These are phyloP conservation scores for Neoarius graeffei DNA, from an alignment of 2,113 vertebrate species.

Conservation along the genomic window DNA sequence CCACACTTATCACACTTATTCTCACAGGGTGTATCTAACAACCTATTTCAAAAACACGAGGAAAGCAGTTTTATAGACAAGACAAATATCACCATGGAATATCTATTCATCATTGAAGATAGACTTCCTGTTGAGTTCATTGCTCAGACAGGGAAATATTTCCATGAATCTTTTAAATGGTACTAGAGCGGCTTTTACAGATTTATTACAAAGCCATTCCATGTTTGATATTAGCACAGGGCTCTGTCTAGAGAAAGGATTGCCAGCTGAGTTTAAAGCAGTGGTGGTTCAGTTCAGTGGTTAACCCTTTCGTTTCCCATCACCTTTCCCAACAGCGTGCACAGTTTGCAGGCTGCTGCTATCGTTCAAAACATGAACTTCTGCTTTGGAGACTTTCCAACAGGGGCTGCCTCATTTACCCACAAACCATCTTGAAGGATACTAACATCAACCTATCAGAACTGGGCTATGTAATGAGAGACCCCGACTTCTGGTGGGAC, in stretches of 20 bases:
- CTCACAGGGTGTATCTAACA: not conserved
- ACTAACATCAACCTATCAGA: too few relatives aligned
- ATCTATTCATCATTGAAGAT: slow-evolving; percentile 23
- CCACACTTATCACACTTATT: not conserved
- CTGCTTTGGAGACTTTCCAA: too few relatives aligned
- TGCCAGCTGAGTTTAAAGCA: not conserved
- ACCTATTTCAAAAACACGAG: slow-evolving; percentile 1
- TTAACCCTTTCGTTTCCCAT: not conserved
- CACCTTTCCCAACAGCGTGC: too few relatives aligned
- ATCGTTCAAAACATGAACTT: too few relatives aligned
- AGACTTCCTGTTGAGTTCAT: slow-evolving; percentile 12
- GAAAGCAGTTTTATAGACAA: slow-evolving; percentile 16
- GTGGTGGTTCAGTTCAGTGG: not conserved
- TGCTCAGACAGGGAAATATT: slow-evolving; percentile 23
- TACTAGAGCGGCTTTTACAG: not conserved
- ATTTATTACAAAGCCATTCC: not conserved
- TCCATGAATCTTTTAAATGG: slow-evolving; percentile 6
- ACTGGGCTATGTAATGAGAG: too few relatives aligned
- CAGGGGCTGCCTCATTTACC: too few relatives aligned
- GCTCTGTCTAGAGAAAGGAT: not conserved
- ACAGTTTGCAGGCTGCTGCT: too few relatives aligned
- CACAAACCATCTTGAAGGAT: too few relatives aligned
- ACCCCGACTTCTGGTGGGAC: too few relatives aligned
- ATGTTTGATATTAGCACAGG: not conserved
- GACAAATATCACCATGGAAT: not conserved